Evolutionary conservation across 1,140 invertebrate genomes (phyloP).

Genomic region (Habropoda laboriosa): DNA sequence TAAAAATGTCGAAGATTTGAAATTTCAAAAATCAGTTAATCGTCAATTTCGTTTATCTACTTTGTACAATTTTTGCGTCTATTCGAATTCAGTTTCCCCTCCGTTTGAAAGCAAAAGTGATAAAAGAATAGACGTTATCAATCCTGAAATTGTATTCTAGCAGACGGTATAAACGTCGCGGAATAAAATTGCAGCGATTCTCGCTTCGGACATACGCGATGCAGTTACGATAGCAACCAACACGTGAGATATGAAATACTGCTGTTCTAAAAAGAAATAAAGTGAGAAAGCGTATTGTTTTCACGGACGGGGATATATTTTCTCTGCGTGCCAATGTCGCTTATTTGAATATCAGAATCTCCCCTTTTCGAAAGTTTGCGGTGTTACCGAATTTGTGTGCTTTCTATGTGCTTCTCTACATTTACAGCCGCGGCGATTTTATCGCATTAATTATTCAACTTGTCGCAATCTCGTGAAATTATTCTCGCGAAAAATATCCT

Average conservation of each 20-base stretch:
- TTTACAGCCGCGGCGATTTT: too few relatives aligned
- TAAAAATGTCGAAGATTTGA: too few relatives aligned
- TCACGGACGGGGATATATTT: neutral
- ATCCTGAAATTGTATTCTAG: neutral
- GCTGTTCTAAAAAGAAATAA: constrained; percentile 22
- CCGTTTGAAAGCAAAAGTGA: too few relatives aligned
- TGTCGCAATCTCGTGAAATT: too few relatives aligned
- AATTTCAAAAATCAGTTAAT: too few relatives aligned
- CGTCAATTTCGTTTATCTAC: too few relatives aligned
- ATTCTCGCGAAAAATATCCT: too few relatives aligned
- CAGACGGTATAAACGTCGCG: neutral
- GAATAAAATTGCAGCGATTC: constrained; percentile 4
- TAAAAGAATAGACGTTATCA: neutral
- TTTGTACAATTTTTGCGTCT: too few relatives aligned
- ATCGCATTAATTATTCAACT: too few relatives aligned
- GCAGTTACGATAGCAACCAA: neutral
- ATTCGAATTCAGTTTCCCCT: too few relatives aligned
- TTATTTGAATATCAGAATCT: constrained; percentile 31
- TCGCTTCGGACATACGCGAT: neutral
- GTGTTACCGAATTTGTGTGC: neutral
- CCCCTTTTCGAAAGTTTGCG: neutral
- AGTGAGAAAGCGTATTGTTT: constrained; percentile 11
- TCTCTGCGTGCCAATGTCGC: neutral
- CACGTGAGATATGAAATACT: constrained; percentile 16
- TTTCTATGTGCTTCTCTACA: neutral